Evolutionary conservation across 2,888 invertebrate species (phyloP).

Genomic region (Chorisops tibialis): DNA sequence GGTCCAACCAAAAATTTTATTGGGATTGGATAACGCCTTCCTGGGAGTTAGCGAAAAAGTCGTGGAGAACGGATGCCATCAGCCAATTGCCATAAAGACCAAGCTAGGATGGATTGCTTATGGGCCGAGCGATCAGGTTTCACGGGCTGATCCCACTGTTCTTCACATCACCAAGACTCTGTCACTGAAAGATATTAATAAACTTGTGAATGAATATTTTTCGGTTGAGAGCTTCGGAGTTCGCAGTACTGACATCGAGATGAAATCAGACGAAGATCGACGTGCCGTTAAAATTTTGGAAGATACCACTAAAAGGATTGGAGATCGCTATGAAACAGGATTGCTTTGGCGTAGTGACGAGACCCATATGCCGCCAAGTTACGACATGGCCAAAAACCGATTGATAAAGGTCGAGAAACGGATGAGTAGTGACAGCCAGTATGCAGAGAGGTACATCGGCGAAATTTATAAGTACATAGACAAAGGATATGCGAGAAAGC

Average conservation of each 20-base stretch:
- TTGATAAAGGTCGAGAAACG: neutral
- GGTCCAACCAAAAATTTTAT: neutral
- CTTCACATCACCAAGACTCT: neutral
- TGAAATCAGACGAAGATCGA: neutral
- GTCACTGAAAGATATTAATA: neutral
- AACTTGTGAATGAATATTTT: neutral
- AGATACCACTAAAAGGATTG: constrained; percentile 17
- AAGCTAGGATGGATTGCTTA: neutral
- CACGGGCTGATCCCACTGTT: neutral
- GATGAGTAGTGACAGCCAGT: constrained; percentile 26
- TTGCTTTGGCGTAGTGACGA: constrained; percentile 34
- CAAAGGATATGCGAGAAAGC: neutral
- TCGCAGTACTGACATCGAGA: neutral
- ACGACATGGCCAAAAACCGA: constrained; percentile 20
- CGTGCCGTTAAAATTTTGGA: neutral
- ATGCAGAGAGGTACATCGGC: constrained; percentile 21
- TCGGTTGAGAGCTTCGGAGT: neutral
- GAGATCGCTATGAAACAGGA: constrained; percentile 9
- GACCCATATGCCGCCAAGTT: too few species aligned
- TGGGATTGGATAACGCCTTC: neutral
- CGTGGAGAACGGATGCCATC: neutral
- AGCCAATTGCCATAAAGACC: neutral
- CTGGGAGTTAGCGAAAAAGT: neutral
- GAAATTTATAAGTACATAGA: constrained; percentile 31
- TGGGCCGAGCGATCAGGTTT: neutral